Evolutionary conservation across 2,888 invertebrate genomes (phyloP), one percentile per base, ranked within the genome.

Genomic region (Anticlea derivata): DNA sequence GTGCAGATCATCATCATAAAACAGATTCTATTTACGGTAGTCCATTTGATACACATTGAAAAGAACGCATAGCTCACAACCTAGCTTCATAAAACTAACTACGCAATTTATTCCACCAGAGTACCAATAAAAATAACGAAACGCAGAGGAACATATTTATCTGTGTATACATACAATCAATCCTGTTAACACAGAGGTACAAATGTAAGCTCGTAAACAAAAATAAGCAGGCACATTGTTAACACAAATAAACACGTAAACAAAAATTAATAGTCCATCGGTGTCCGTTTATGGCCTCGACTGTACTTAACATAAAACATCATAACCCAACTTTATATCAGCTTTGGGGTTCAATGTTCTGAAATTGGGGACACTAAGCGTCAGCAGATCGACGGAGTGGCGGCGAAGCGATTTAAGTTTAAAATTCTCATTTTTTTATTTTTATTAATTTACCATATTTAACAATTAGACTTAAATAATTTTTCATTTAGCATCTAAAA

Each of bases 101-200:
- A 43, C 31, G 31, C 26, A 11, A 43, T 38, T 37, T 29, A 31
- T 38, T 50, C 8, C 7, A 35, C 1, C 2, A 8, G 24, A 41
- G 24, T 43, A 37, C 30, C 37, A 38, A 50, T 38, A 43, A 39
- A 46, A 40, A 41, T 33, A 41, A 33, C 43, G 2, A 52, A 37
- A 41, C 38, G 29, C 40, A 40, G n/a, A 35, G 26, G 17, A 7
- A 6, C 17, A 7, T 11, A 27, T 37, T 12, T 38, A 47, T 35
- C 4, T 33, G 38, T 40, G 23, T 37, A 8, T 20, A 26, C 33
- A 29, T 45, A 22, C 34, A 43, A 50, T 38, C 30, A 41, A 57
- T 53, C 34, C 26, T 11, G 49, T 26, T 38, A 37, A 50, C 29
- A 30, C 10, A 39, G 23, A 17, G 38, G 26, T 43, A 26, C 34